Conservation (phyloP, 2,888 invertebrate genomes). For the Sinelater perroti region DNA sequence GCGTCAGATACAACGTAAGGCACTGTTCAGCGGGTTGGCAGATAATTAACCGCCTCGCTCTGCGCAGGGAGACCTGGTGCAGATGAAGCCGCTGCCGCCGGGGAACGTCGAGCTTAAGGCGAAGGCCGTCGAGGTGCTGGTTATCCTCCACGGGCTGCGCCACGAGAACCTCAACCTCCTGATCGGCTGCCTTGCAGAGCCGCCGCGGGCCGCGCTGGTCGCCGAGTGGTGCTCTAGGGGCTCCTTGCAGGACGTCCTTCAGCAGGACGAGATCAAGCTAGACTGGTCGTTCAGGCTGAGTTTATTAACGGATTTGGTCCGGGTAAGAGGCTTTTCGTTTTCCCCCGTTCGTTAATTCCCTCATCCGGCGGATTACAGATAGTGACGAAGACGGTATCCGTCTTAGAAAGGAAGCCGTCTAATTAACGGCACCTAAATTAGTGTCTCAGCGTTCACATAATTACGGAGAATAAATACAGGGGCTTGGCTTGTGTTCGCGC, state of each 20-base stretch:
- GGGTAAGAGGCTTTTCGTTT: conserved; percentile 64
- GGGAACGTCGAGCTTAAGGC: conserved; percentile 76
- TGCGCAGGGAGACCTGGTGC: conserved; percentile 86
- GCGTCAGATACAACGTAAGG: conserved; percentile 85
- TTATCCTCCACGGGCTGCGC: conserved; percentile 82
- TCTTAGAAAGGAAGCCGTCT: too few species aligned
- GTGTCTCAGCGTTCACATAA: too few species aligned
- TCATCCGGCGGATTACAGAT: too few species aligned
- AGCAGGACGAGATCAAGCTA: conserved; percentile 88
- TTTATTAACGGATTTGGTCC: conserved; percentile 89
- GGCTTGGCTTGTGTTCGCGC: too few species aligned
- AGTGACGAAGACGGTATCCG: too few species aligned
- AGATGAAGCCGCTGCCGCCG: conserved; percentile 80
- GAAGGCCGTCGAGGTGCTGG: conserved; percentile 80
- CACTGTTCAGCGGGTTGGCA: conserved; percentile 14
- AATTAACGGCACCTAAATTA: too few species aligned
- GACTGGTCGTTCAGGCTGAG: conserved; percentile 97
- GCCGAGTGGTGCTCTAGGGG: conserved; percentile 90
- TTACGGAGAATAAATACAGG: too few species aligned
- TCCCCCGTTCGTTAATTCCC: background rate
- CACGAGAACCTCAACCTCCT: conserved; percentile 93
- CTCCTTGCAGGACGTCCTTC: conserved; percentile 86
- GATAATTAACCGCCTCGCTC: conserved; percentile 18
- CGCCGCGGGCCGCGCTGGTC: conserved; percentile 80
- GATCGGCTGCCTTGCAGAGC: conserved; percentile 85